Percentiles rank a stretch among this genome's conserved stretches.
These are phyloP conservation scores for Bombus ignitus DNA, from an alignment of 1,140 invertebrate genomes.

Conservation along the genomic window DNA sequence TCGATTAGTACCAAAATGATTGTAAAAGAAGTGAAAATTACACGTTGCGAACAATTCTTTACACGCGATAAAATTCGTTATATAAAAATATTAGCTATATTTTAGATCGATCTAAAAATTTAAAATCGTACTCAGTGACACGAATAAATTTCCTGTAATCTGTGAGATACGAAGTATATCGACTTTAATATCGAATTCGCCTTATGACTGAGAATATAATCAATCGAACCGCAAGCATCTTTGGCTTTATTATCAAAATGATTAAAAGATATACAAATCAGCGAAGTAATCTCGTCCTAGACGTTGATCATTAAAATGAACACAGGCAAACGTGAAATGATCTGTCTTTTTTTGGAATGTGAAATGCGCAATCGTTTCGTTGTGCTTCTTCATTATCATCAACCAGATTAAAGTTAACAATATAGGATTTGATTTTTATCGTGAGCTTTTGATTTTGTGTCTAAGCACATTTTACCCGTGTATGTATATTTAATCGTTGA, in stretches of 20 bases:
- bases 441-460: conserved; percentile 15
- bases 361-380: conserved; percentile 56
- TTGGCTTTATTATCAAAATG: conserved; percentile 51
- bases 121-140: conserved; percentile 9
- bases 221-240: conserved; percentile 8
- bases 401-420: conserved; percentile 17
- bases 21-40: conserved; percentile 38
- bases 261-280: conserved; percentile 46
- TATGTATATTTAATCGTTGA: neutral
- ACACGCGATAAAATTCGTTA: conserved; percentile 32
- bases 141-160: conserved; percentile 10
- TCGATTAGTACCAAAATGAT: conserved; percentile 38
- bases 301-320: conserved; percentile 40
- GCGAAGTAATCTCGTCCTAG: neutral
- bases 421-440: conserved; percentile 27
- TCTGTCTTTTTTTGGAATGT: conserved; percentile 50
- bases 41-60: conserved; percentile 30
- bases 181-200: neutral
- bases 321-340: conserved; percentile 41
- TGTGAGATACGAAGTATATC: conserved; percentile 14
- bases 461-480: conserved; percentile 24
- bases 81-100: conserved; percentile 42
- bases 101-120: neutral
- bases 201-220: conserved; percentile 1
- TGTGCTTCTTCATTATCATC: conserved; percentile 40